Evolutionary conservation across 2,113 vertebrate species (phyloP), one percentile per base, ranked within the genome.

Genomic region (Brachyistius frenatus): DNA sequence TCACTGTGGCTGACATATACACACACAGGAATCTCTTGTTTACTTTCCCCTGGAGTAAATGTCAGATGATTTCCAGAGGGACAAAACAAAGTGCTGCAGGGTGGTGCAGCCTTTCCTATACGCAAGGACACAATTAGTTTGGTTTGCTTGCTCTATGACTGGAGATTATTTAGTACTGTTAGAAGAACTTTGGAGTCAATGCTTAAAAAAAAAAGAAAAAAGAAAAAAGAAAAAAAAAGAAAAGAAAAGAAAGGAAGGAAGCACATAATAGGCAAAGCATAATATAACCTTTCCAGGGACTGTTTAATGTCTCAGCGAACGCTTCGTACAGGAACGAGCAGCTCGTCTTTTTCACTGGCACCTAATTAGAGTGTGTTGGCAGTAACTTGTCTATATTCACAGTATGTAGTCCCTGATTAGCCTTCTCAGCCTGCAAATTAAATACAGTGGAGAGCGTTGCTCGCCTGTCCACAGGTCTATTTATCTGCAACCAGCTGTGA

Each of bases 301-400:
- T 74, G 41, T 73, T 84, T 80, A 56, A 83, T 44, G 78, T 85
- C 78, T 79, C 31, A 47, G 66, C 63, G 54, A 23, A 54, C 14
- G 3, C 54, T 23, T 14, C 50, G 9, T 31, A 23, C 14, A 67
- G 73, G 73, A 86, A 64, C 77, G 79, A 81, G 67, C 73, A 6
- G 77, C 6, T 23, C 23, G 23, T 23, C 23, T 53, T 75, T 60
- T 57, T 75, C 32, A 57, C 67, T 2, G 39, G 66, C 65, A n/a
- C 74, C 82, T 86, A 88, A 90, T 91, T 90, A 88, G 73, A 64
- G 76, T 32, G 62, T 65, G 64, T 62, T 78, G 72, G 80, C 67
- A 56, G 71, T 63, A 63, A 79, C 83, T 53, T 61, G 75, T 87
- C 87, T 73, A 52, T 46, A 44, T 78, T 89, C 80, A 67, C 86